Evolutionary conservation across 2,888 invertebrate species (phyloP), one percentile per base, ranked within the genome.

Genomic region (Aphidoletes aphidimyza): DNA sequence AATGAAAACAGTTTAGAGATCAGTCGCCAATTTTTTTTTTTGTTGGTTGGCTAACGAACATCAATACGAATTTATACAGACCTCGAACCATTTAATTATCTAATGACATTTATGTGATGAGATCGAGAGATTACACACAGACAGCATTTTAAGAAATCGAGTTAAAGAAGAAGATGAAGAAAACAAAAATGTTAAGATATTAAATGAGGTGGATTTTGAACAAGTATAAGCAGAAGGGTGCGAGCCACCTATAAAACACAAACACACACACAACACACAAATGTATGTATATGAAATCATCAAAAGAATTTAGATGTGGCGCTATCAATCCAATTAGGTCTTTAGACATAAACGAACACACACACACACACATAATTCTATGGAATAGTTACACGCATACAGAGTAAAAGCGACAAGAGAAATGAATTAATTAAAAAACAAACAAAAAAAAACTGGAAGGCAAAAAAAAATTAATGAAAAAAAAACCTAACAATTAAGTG

Each of bases 221-320:
- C 54, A 54, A 54, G 54, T 22, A 26, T 54, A n/a, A n/a, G n/a
- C n/a, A n/a, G 22, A 26, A 54, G 54, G 54, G 54, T 54, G 22
- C 34, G 78, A 78, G 19, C 34, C 11, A 14, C 14, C 34, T 34
- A 78, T 36, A n/a, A n/a, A n/a, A 36, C 78, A 78, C 36, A 78
- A 17, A 81, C 9, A 36, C n/a, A 59, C 14, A 49, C 5, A 49
- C 19, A n/a, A 30, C 26, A 59, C 1, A 49, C 1, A 59, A 26
- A 59, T 59, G 59, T 30, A 81, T 81, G 81, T 37, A 81, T 81
- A 81, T 37, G 37, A 81, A 81, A 81, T 81, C 37, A 26, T 37
- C 37, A 37, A 81, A 81, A 37, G 81, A 81, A 81, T 81, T 81
- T 81, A 81, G 81, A 37, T 81, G 81, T 81, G 81, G 81, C 81